phyloP scores from a whole-genome alignment of 2,888 invertebrate genomes.

The Eurois occulta region DNA sequence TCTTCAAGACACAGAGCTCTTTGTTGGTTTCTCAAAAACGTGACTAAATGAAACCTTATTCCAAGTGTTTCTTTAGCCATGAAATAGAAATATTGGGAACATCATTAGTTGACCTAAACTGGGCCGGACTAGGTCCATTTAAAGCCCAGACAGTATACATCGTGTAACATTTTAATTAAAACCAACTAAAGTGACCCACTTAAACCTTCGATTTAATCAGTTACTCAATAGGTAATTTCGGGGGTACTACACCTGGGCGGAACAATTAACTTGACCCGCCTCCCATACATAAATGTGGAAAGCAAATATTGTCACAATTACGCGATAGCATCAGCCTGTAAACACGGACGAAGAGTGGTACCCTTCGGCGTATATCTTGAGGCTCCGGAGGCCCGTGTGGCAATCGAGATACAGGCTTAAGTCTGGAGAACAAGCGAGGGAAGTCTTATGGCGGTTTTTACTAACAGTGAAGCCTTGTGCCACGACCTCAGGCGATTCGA shows the following conservation, averaged over 20 bases:
- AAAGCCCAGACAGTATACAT: constrained; percentile 61
- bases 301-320: constrained; percentile 90
- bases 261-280: constrained; percentile 82
- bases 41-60: constrained; percentile 17
- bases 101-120: constrained; percentile 35
- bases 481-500: neutral
- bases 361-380: constrained; percentile 86
- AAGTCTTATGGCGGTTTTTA: neutral
- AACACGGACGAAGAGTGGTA: constrained; percentile 83
- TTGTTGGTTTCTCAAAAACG: constrained; percentile 40
- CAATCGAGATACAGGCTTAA: constrained; percentile 73
- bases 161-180: constrained; percentile 70
- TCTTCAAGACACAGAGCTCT: neutral
- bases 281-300: constrained; percentile 83
- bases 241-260: constrained; percentile 70
- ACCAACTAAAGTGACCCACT: constrained; percentile 66
- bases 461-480: neutral
- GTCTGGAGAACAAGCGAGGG: constrained; percentile 66
- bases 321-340: constrained; percentile 88
- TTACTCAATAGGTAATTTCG: constrained; percentile 76
- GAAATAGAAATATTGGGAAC: constrained; percentile 28
- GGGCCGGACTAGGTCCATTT: constrained; percentile 48
- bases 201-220: constrained; percentile 79
- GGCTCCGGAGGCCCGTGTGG: constrained; percentile 75
- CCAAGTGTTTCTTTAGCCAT: constrained; percentile 11